Evolutionary conservation across 2,888 invertebrate genomes (phyloP).

Genomic region (Amiota communis): DNA sequence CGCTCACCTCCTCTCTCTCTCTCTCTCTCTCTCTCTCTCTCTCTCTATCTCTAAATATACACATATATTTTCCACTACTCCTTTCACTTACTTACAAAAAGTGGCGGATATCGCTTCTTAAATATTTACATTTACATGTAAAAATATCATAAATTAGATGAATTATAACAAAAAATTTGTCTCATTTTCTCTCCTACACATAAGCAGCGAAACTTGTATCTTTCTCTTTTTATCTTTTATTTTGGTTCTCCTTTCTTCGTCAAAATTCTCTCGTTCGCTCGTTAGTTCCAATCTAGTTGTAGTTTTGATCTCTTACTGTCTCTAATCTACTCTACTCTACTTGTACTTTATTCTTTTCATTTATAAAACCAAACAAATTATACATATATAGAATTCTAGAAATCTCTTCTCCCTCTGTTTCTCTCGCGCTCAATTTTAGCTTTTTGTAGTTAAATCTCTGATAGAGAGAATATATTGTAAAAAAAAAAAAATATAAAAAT

Average conservation of each 20-base stretch:
- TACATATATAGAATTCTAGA: background rate
- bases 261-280: conserved; percentile 12
- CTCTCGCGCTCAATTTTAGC: conserved; percentile 37
- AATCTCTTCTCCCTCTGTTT: conserved; percentile 36
- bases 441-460: conserved; percentile 4
- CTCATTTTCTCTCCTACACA: too few relatives aligned
- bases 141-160: too few relatives aligned
- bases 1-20: conserved; percentile 1
- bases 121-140: too few relatives aligned
- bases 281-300: conserved; percentile 12
- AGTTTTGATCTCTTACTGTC: background rate
- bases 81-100: too few relatives aligned
- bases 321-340: background rate
- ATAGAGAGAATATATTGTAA: conserved; percentile 13
- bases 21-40: conserved; percentile 5
- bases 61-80: background rate
- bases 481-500: background rate
- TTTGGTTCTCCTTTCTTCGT: background rate
- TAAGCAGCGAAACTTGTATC: too few relatives aligned
- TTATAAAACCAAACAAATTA: too few relatives aligned
- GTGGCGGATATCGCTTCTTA: too few relatives aligned
- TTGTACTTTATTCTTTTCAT: too few relatives aligned
- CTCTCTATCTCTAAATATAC: background rate
- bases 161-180: too few relatives aligned
- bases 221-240: background rate